phyloP scores from a whole-genome alignment of 1,140 invertebrate genomes.

The Drosophila prosaltans region DNA sequence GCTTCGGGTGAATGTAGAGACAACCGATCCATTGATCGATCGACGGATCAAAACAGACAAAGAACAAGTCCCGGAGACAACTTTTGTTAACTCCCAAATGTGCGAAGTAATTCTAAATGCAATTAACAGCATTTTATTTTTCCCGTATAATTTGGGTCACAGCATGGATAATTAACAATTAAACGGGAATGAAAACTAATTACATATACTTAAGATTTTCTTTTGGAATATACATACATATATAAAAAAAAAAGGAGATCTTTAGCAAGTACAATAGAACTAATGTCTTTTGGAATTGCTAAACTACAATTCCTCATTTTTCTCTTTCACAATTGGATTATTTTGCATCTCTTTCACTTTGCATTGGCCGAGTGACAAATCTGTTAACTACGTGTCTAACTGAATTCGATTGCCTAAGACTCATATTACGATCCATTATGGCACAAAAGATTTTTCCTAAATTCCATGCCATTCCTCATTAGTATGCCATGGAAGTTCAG shows the following conservation, averaged over 20 bases:
- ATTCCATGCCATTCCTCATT: constrained; percentile 48
- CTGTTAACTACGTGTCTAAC: constrained; percentile 51
- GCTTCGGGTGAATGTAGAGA: constrained; percentile 70
- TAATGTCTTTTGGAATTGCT: neutral
- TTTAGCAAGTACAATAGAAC: neutral
- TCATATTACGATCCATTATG: constrained; percentile 33
- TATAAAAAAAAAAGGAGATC: too few species aligned
- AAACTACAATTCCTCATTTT: neutral
- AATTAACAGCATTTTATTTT: constrained; percentile 36
- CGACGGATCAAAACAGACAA: constrained; percentile 28
- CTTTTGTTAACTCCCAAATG: constrained; percentile 53
- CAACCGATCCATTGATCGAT: constrained; percentile 31
- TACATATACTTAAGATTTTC: neutral
- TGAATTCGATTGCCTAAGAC: constrained; percentile 39
- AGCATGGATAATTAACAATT: constrained; percentile 33
- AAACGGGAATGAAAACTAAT: neutral
- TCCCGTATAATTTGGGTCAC: constrained; percentile 44
- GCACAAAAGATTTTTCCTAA: constrained; percentile 14
- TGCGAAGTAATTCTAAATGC: constrained; percentile 52
- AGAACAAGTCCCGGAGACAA: constrained; percentile 42
- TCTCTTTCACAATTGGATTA: neutral
- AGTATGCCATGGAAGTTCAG: constrained; percentile 49
- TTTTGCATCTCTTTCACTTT: neutral
- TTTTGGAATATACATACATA: neutral
- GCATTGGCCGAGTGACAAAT: constrained; percentile 52